Evolutionary conservation across 2,113 vertebrate genomes (phyloP).

Genomic region (Triplophysa siluroides): DNA sequence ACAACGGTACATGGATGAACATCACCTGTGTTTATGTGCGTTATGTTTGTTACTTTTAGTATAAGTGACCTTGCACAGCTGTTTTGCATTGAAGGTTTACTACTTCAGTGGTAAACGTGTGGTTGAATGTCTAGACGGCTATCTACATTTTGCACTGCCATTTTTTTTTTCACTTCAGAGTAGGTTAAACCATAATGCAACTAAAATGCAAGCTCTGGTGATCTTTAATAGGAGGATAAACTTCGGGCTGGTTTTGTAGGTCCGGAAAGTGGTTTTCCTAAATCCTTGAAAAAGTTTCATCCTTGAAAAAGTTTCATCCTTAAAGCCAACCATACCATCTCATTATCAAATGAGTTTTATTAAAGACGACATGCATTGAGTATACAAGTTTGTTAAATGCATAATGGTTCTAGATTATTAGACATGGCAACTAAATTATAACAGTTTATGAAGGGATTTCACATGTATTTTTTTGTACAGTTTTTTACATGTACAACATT

Average conservation of each 20-base stretch:
- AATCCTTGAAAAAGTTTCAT: neutral
- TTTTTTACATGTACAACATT: constrained; percentile 17
- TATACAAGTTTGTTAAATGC: neutral
- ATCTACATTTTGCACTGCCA: constrained; percentile 19
- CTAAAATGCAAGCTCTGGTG: neutral
- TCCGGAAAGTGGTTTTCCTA: neutral
- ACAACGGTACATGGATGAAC: neutral
- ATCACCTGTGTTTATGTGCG: neutral
- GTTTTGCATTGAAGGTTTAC: constrained; percentile 9
- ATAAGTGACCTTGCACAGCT: constrained; percentile 33
- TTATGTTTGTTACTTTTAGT: neutral
- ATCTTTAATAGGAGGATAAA: neutral
- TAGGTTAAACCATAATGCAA: neutral
- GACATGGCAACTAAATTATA: neutral
- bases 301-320: neutral
- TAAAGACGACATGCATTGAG: neutral
- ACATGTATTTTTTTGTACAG: neutral
- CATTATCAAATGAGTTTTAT: constrained; percentile 2
- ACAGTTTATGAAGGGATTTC: neutral
- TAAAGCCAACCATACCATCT: neutral
- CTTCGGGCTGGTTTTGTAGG: no score
- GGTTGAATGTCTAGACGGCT: neutral
- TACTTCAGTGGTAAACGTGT: neutral
- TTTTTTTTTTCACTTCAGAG: neutral
- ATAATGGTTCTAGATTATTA: neutral